Conservation (phyloP, 2,888 invertebrate genomes). For the Oligia fasciuncula region DNA sequence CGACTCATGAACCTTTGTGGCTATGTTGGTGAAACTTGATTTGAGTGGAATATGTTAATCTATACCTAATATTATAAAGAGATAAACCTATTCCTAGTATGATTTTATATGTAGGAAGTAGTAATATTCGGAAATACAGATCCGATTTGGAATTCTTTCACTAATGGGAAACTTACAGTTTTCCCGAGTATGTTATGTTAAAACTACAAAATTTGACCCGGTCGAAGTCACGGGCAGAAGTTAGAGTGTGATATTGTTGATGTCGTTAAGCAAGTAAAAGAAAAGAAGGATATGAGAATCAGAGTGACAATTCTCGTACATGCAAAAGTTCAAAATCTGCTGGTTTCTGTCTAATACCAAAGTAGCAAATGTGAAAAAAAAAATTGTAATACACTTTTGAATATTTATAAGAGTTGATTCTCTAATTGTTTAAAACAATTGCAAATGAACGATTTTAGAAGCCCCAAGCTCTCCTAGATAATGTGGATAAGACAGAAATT, state of each 20-base stretch:
- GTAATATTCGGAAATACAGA: neutral
- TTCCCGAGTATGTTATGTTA: neutral
- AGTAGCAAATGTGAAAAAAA: too few relatives aligned
- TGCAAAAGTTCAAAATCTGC: too few relatives aligned
- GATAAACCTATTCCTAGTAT: neutral
- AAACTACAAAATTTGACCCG: neutral
- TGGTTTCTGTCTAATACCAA: too few relatives aligned
- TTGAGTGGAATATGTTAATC: constrained; percentile 17
- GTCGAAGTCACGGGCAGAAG: neutral
- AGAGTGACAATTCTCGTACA: neutral
- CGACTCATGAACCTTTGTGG: constrained; percentile 31
- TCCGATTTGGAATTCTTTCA: neutral
- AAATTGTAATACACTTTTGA: too few relatives aligned
- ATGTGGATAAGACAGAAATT: too few relatives aligned
- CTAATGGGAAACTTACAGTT: neutral
- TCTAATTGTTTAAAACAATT: too few relatives aligned
- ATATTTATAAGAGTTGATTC: too few relatives aligned
- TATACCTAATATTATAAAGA: too few relatives aligned
- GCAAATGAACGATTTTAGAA: neutral
- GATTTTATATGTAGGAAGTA: neutral
- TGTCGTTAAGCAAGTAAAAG: neutral
- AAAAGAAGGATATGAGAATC: neutral
- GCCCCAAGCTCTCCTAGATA: too few relatives aligned
- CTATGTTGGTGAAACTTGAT: constrained; percentile 6
- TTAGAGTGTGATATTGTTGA: neutral